Evolutionary conservation across 2,888 invertebrate species (phyloP).

Genomic region (Archaeoteleia sp.): DNA sequence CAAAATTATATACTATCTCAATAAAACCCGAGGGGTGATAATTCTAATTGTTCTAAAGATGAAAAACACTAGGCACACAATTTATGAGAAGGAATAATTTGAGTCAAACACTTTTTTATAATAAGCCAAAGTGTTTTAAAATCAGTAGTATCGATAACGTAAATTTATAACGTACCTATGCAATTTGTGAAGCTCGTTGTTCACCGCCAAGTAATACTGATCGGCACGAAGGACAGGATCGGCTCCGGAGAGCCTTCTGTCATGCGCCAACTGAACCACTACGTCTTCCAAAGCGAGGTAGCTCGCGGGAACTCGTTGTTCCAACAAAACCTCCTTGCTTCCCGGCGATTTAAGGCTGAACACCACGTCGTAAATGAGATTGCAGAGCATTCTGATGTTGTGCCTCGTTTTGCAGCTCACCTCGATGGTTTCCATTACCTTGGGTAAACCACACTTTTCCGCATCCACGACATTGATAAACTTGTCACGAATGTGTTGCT

Average conservation of each 20-base stretch:
- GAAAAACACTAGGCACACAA: too few species aligned
- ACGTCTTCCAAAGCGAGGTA: slow-evolving; percentile 97
- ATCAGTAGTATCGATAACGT: neutral
- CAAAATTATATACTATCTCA: too few species aligned
- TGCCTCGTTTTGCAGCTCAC: slow-evolving; percentile 91
- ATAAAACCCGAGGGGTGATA: too few species aligned
- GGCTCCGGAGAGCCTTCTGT: slow-evolving; percentile 80
- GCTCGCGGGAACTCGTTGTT: slow-evolving; percentile 96
- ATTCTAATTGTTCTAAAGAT: too few species aligned
- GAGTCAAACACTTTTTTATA: too few species aligned
- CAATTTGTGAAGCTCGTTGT: slow-evolving; percentile 79
- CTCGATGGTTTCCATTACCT: slow-evolving; percentile 94
- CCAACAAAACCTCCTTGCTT: slow-evolving; percentile 91
- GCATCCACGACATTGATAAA: slow-evolving; percentile 96
- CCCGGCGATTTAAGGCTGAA: slow-evolving; percentile 93
- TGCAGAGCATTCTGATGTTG: slow-evolving; percentile 91
- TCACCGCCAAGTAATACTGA: slow-evolving; percentile 78
- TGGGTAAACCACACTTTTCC: slow-evolving; percentile 95
- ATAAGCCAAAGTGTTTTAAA: neutral
- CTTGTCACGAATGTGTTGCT: slow-evolving; percentile 89
- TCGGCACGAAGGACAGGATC: slow-evolving; percentile 92
- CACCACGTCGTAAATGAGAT: slow-evolving; percentile 94
- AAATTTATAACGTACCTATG: slow-evolving; percentile 66
- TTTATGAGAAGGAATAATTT: too few species aligned
- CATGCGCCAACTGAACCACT: slow-evolving; percentile 86